Evolutionary conservation across 2,888 invertebrate species (phyloP).

Genomic region (Macroteleia sp.): DNA sequence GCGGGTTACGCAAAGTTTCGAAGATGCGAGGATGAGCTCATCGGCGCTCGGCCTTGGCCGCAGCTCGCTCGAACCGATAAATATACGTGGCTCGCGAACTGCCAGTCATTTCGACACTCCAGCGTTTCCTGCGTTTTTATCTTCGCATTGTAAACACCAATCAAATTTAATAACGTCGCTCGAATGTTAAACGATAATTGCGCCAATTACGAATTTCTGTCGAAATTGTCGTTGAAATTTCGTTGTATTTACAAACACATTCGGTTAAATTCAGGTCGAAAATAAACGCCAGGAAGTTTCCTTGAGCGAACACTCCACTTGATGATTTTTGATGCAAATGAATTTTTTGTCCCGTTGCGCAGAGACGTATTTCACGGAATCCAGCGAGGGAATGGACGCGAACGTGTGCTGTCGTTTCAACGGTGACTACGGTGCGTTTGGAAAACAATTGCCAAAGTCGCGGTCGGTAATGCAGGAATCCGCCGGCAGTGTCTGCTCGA

Average conservation of each 20-base stretch:
- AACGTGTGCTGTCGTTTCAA: neutral
- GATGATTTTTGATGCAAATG: neutral
- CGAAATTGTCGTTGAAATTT: no score
- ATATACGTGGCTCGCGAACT: slow-evolving; percentile 62
- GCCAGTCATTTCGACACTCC: slow-evolving; percentile 55
- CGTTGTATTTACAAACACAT: slow-evolving; percentile 21
- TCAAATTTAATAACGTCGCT: slow-evolving; percentile 13
- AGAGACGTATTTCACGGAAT: neutral
- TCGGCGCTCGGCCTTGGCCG: slow-evolving; percentile 68
- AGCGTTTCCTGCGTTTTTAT: slow-evolving; percentile 39
- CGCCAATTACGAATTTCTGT: neutral
- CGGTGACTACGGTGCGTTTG: neutral
- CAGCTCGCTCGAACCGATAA: slow-evolving; percentile 66
- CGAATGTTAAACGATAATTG: neutral
- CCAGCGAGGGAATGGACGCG: slow-evolving; percentile 6
- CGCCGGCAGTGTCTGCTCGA: neutral
- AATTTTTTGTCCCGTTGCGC: neutral
- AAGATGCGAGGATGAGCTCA: slow-evolving; percentile 67
- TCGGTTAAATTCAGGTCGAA: no score
- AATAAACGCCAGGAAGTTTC: neutral
- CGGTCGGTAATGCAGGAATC: slow-evolving; percentile 12
- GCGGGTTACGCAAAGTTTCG: slow-evolving; percentile 71
- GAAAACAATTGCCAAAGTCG: neutral
- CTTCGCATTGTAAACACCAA: slow-evolving; percentile 2
- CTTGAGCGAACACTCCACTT: neutral